These are phyloP conservation scores for Pelochelys cantorii DNA, from an alignment of 2,797 vertebrate species.

Conservation along the genomic window DNA sequence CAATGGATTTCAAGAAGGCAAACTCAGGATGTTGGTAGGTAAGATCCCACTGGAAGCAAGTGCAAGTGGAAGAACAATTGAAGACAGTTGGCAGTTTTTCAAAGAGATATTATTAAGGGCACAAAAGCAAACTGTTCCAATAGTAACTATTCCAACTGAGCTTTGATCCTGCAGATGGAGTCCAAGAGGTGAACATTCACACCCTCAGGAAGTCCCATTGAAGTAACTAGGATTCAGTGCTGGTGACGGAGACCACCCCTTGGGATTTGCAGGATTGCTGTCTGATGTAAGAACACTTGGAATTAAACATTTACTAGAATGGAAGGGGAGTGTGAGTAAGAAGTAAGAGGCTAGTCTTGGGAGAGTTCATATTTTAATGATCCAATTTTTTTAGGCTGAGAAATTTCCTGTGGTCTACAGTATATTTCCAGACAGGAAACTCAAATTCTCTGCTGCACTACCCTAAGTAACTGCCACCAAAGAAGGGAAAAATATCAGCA, in stretches of 20 bases:
- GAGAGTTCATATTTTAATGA: constrained; percentile 62
- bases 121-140: too few relatives aligned
- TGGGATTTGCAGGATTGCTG: constrained; percentile 28
- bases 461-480: constrained; percentile 25
- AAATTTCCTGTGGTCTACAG: constrained; percentile 60
- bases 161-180: neutral
- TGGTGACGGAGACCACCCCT: neutral
- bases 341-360: neutral
- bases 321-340: constrained; percentile 27
- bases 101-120: too few relatives aligned
- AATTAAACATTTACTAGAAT: neutral
- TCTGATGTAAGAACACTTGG: constrained; percentile 1
- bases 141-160: too few relatives aligned
- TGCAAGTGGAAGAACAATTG: too few relatives aligned
- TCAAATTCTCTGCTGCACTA: constrained; percentile 44
- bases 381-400: constrained; percentile 48
- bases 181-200: neutral
- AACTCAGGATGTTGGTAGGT: too few relatives aligned
- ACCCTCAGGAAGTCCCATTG: neutral
- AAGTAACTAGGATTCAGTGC: neutral
- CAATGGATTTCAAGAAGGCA: too few relatives aligned
- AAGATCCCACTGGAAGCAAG: too few relatives aligned
- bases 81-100: too few relatives aligned
- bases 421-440: constrained; percentile 60
- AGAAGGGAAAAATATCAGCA: constrained; percentile 33